These are phyloP conservation scores for Acanthornis magna DNA, from an alignment of 2,797 vertebrate genomes.

Conservation along the genomic window DNA sequence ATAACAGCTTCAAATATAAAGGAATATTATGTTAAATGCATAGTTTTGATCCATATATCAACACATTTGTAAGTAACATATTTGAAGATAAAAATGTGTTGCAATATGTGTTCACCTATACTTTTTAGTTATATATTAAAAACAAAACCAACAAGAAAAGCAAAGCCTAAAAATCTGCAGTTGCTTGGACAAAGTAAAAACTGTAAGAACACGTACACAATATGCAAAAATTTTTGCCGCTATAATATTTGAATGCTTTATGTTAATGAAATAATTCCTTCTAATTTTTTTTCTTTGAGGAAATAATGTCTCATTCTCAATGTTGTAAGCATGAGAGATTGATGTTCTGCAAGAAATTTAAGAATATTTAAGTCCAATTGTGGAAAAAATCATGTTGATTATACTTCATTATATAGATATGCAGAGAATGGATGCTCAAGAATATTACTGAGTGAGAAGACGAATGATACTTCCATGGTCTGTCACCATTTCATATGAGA, in stretches of 20 bases:
- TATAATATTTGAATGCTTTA: background rate
- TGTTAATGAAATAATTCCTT: background rate
- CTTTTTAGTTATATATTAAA: background rate
- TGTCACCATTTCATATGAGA: background rate
- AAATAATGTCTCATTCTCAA: background rate
- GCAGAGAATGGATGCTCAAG: background rate
- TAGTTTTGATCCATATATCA: background rate
- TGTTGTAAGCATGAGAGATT: background rate
- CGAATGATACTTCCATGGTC: background rate
- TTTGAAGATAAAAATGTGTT: background rate
- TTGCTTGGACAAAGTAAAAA: background rate
- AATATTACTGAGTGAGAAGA: background rate
- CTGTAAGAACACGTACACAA: background rate
- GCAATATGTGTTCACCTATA: fast-evolving
- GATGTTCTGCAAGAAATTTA: background rate
- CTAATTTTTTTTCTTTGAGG: background rate
- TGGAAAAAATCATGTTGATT: background rate
- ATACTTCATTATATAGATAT: background rate
- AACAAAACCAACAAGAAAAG: background rate
- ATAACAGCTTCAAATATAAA: background rate
- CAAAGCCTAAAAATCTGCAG: fast-evolving
- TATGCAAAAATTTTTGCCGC: background rate
- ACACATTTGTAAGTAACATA: background rate
- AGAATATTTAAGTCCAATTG: background rate
- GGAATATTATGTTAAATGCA: background rate